A percentile compares a stretch with the other conserved stretches of the same genome.
Evolutionary conservation across 2,113 vertebrate genomes (phyloP).

Genomic region (Cephalopholis sonnerati): DNA sequence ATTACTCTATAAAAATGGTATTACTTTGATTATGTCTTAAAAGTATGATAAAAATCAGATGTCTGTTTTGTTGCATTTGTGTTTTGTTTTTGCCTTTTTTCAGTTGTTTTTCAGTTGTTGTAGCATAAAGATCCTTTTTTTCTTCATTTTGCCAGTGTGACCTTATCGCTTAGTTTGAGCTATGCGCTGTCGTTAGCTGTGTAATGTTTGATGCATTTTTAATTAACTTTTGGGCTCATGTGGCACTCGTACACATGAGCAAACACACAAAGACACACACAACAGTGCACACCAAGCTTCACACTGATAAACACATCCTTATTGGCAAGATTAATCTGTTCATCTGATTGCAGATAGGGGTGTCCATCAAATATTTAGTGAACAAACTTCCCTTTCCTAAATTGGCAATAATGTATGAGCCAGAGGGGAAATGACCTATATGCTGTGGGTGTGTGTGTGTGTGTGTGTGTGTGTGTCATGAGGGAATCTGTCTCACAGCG

Average conservation of each 20-base stretch:
- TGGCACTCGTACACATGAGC: background rate
- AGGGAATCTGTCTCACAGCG: background rate
- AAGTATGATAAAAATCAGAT: background rate
- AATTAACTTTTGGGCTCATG: constrained; percentile 50
- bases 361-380: constrained; percentile 83
- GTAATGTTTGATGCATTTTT: constrained; percentile 45
- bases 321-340: constrained; percentile 75
- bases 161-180: constrained; percentile 34
- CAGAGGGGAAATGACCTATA: constrained; percentile 58
- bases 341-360: constrained; percentile 68
- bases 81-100: background rate
- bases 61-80: background rate
- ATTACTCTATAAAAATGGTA: background rate
- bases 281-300: constrained; percentile 5
- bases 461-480: background rate
- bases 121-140: background rate
- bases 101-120: background rate
- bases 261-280: background rate
- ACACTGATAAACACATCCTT: constrained; percentile 59
- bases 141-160: constrained; percentile 4
- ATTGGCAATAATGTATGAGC: constrained; percentile 66
- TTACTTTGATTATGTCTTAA: background rate
- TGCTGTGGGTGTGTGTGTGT: constrained; percentile 17
- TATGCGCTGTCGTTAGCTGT: constrained; percentile 14
- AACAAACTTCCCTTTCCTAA: constrained; percentile 71